Evolutionary conservation across 1,140 invertebrate species (phyloP).

Genomic region (Bombus sylvicola): DNA sequence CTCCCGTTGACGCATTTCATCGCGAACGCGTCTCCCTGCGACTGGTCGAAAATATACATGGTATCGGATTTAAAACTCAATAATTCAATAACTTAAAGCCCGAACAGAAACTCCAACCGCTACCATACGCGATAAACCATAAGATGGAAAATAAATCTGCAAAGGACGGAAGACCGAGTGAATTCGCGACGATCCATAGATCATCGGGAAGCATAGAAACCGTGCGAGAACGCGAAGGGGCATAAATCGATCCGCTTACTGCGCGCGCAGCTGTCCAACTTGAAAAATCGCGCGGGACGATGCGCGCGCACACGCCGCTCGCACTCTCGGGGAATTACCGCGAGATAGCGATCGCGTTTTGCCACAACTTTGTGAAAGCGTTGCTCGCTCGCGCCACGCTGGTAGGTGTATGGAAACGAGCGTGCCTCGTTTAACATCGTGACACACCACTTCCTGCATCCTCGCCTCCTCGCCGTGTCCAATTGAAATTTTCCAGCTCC

Average conservation of each 20-base stretch:
- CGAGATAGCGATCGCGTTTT: conserved; percentile 18
- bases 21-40: too few species aligned
- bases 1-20: too few species aligned
- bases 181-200: neutral
- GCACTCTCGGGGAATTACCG: neutral
- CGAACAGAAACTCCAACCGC: neutral
- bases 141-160: neutral
- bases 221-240: neutral
- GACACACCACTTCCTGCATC: conserved; percentile 17
- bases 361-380: conserved; percentile 14
- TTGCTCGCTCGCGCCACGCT: neutral
- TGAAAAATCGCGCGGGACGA: neutral
- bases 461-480: neutral
- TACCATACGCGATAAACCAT: neutral
- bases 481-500: conserved; percentile 11
- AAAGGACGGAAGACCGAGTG: neutral
- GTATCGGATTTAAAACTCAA: too few species aligned
- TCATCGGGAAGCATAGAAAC: neutral
- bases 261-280: neutral
- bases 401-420: conserved; percentile 14
- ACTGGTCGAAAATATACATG: too few species aligned
- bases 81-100: neutral
- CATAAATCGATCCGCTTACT: conserved; percentile 8
- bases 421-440: conserved; percentile 7
- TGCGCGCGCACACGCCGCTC: neutral